A percentile compares a stretch with the other conserved stretches of the same genome.
These are phyloP conservation scores for Campylomormyrus numenius DNA, from an alignment of 2,113 vertebrate species.

Conservation along the genomic window DNA sequence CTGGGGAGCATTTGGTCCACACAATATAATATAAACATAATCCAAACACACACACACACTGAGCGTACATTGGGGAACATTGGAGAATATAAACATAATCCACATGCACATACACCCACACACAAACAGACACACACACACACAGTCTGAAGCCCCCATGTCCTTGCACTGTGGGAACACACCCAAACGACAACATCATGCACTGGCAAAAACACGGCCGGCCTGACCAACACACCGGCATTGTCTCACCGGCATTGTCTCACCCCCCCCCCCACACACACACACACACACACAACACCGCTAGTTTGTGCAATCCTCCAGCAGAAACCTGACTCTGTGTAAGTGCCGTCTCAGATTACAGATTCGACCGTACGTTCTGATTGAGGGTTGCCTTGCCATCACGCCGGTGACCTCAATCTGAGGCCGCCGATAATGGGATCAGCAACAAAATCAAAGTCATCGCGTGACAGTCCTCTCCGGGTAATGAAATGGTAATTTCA, in stretches of 20 bases:
- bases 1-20: too few species aligned
- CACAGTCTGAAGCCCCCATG: background rate
- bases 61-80: background rate
- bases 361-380: background rate
- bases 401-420: background rate
- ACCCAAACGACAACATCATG: background rate
- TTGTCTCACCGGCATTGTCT: too few species aligned
- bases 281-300: too few species aligned
- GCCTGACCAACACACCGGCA: background rate
- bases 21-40: background rate
- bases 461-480: background rate
- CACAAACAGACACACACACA: background rate
- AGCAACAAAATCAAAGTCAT: slow-evolving; percentile 7
- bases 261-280: too few species aligned
- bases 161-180: background rate
- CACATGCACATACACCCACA: too few species aligned
- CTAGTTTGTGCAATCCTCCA: background rate
- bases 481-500: slow-evolving; percentile 7
- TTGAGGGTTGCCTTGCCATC: background rate
- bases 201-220: background rate
- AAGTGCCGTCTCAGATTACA: slow-evolving; percentile 2
- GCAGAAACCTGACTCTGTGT: background rate
- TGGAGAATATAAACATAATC: too few species aligned
- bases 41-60: background rate
- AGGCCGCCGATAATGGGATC: background rate